These are phyloP conservation scores for Pipistrellus kuhlii DNA, from an alignment of 2,797 vertebrate species.

Conservation along the genomic window DNA sequence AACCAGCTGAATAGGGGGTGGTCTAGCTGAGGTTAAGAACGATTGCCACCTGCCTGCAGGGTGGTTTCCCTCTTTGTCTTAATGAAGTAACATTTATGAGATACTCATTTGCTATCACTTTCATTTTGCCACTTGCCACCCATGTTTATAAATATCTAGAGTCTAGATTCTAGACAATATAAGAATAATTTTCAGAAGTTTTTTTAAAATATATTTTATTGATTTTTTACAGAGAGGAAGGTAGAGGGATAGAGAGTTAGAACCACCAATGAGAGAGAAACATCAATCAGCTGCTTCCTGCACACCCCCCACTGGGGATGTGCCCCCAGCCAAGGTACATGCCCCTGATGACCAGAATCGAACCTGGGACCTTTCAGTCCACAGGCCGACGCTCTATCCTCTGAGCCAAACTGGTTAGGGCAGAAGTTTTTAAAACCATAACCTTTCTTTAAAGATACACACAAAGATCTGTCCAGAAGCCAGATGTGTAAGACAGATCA, in stretches of 20 bases:
- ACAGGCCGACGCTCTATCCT: no score
- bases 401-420: no score
- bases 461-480: neutral
- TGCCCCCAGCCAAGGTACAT: no score
- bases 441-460: neutral
- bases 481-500: neutral
- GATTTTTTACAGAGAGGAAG: no score
- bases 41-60: neutral
- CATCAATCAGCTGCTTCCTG: no score
- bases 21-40: neutral
- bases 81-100: neutral
- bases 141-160: conserved; percentile 27
- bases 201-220: no score
- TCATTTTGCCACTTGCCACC: neutral
- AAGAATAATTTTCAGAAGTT: neutral
- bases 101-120: neutral
- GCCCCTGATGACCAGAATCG: no score
- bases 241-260: no score
- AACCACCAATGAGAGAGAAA: no score
- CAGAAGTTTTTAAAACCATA: neutral
- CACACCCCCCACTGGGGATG: no score
- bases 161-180: no score
- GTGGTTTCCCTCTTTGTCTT: neutral
- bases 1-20: neutral
- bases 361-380: no score